Percentiles rank a stretch among this genome's conserved stretches.
Evolutionary conservation across 2,113 vertebrate species (phyloP).

Genomic region (Naja naja): DNA sequence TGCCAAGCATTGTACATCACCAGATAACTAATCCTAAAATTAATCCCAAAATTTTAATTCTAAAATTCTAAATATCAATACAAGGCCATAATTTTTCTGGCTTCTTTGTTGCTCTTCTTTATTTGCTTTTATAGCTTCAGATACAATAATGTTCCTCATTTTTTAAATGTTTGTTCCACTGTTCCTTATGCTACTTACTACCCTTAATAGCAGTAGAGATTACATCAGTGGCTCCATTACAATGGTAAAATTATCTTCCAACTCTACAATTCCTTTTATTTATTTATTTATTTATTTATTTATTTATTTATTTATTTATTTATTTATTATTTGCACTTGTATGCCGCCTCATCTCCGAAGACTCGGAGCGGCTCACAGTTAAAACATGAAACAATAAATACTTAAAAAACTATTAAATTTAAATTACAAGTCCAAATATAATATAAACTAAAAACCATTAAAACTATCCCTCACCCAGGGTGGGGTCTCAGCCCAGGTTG

Average conservation of each 20-base stretch:
- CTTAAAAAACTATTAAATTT: too few relatives aligned
- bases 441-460: too few relatives aligned
- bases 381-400: too few relatives aligned
- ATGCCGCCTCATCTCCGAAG: too few relatives aligned
- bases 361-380: too few relatives aligned
- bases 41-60: conserved; percentile 3
- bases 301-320: too few relatives aligned
- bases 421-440: too few relatives aligned
- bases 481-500: too few relatives aligned
- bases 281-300: too few relatives aligned
- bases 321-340: too few relatives aligned
- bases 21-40: neutral
- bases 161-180: neutral
- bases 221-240: neutral
- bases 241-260: neutral
- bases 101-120: neutral
- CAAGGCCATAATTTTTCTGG: neutral
- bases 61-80: conserved; percentile 6
- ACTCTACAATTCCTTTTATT: neutral
- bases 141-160: neutral
- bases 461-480: too few relatives aligned
- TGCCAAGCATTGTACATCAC: neutral
- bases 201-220: neutral
- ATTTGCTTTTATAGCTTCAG: neutral
- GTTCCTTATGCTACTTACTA: neutral